phyloP scores from a whole-genome alignment of 2,797 vertebrate species.

The Rhabdophis nuchalis region DNA sequence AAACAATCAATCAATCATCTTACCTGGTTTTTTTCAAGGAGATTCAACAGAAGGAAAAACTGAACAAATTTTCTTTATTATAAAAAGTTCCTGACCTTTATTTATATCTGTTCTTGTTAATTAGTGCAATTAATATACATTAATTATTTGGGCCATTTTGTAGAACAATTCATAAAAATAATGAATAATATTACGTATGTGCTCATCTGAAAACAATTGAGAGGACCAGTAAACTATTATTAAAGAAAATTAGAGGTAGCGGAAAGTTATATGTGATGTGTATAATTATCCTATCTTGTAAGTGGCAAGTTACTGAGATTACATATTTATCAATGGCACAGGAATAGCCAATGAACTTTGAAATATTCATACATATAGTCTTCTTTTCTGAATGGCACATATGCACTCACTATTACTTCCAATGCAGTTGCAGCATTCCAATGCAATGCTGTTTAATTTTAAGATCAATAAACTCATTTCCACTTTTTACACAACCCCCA shows the following conservation, averaged over 20 bases:
- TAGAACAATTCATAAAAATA: background rate
- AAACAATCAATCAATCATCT: background rate
- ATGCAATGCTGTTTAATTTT: slow-evolving; percentile 58
- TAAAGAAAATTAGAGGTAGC: background rate
- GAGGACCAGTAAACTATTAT: background rate
- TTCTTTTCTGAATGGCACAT: background rate
- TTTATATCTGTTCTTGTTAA: background rate
- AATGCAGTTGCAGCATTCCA: too few relatives aligned
- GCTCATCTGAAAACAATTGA: background rate
- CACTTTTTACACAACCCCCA: slow-evolving; percentile 53
- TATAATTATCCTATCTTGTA: background rate
- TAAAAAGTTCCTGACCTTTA: background rate
- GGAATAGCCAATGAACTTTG: slow-evolving; percentile 19
- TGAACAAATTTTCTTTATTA: background rate
- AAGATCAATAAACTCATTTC: slow-evolving; percentile 63
- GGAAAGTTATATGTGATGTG: background rate
- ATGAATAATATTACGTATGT: background rate
- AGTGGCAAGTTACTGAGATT: background rate
- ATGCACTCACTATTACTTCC: background rate
- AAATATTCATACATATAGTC: background rate
- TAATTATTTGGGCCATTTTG: background rate
- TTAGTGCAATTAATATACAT: background rate
- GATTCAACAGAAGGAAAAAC: background rate
- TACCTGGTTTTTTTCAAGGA: background rate
- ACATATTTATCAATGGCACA: background rate